Evolutionary conservation across 53 echinoderm and acorn worm genomes (phyloP).

Genomic region (Holothuria leucospilota): DNA sequence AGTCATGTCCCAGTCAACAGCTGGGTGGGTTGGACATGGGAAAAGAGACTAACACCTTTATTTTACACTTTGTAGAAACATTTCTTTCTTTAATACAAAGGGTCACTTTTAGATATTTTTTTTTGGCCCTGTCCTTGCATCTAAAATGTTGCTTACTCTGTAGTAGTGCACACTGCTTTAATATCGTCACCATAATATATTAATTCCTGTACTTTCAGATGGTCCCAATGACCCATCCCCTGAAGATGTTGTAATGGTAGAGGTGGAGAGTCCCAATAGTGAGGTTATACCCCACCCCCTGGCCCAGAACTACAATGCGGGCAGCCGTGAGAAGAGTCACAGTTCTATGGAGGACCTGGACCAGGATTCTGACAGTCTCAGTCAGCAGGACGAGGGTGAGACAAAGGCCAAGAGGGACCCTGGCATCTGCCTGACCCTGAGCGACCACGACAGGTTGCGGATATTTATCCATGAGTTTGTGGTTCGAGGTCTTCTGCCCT

Average conservation of each 20-base stretch:
- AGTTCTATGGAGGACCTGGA: slow-evolving; percentile 60
- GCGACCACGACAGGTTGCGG: slow-evolving; percentile 89
- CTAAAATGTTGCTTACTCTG: no score
- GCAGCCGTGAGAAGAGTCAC: slow-evolving; percentile 43
- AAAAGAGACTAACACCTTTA: no score
- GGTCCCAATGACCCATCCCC: slow-evolving; percentile 91
- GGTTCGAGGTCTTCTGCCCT: slow-evolving; percentile 91
- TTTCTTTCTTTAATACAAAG: no score
- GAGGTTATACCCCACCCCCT: slow-evolving; percentile 93
- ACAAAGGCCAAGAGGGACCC: slow-evolving; percentile 52
- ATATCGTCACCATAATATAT: no score
- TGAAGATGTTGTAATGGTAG: slow-evolving; percentile 75
- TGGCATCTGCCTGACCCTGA: slow-evolving; percentile 86
- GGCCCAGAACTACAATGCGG: slow-evolving; percentile 48
- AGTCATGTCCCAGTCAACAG: no score
- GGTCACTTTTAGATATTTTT: no score
- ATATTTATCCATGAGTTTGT: slow-evolving; percentile 97
- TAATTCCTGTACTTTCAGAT: slow-evolving; percentile 50
- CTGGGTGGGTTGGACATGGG: no score
- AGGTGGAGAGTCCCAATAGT: slow-evolving; percentile 72
- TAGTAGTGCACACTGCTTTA: no score
- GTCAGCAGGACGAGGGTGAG: slow-evolving; percentile 40
- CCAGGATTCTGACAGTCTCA: slow-evolving; percentile 5
- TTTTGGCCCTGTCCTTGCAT: no score
- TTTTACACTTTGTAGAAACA: no score